A percentile compares a stretch with the other conserved stretches of the same genome.
phyloP scores from a whole-genome alignment of 64 coral and sea anemone genomes.

The Dendronephthya gigantea region DNA sequence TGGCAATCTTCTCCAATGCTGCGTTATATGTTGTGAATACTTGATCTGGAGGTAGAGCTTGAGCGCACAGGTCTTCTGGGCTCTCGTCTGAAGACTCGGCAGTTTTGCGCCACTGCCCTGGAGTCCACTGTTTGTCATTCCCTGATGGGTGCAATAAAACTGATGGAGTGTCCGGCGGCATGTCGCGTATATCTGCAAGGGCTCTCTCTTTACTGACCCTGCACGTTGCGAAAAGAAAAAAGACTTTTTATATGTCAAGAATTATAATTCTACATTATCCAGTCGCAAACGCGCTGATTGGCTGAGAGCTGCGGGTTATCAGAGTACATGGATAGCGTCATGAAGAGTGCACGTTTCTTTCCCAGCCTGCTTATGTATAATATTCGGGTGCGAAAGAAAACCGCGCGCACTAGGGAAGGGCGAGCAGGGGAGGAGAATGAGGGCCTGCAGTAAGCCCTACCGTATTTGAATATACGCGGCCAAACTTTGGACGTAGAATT shows the following conservation, averaged over 20 bases:
- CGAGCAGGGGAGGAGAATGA: too few species aligned
- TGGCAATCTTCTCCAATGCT: conserved; percentile 28
- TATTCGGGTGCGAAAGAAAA: too few species aligned
- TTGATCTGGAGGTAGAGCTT: neutral
- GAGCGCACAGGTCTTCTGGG: conserved; percentile 1
- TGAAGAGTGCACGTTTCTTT: too few species aligned
- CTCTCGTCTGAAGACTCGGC: conserved; percentile 1
- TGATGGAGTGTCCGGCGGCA: conserved; percentile 17
- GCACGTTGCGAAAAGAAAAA: neutral
- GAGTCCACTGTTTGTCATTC: conserved; percentile 24
- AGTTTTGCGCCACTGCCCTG: conserved; percentile 24
- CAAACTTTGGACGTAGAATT: too few species aligned
- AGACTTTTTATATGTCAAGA: neutral
- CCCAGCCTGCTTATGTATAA: too few species aligned
- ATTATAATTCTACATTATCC: neutral
- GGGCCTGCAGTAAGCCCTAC: too few species aligned
- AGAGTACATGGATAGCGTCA: too few species aligned
- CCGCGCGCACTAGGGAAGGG: too few species aligned
- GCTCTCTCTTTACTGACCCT: conserved; percentile 18
- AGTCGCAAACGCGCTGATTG: conserved; percentile 4
- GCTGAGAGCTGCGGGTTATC: neutral
- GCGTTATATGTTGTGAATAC: conserved; percentile 13
- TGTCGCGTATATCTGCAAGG: conserved; percentile 12
- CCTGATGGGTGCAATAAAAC: neutral
- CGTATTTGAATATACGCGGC: too few species aligned